Evolutionary conservation across 1,140 invertebrate genomes (phyloP).

Genomic region (Triops cancriformis): DNA sequence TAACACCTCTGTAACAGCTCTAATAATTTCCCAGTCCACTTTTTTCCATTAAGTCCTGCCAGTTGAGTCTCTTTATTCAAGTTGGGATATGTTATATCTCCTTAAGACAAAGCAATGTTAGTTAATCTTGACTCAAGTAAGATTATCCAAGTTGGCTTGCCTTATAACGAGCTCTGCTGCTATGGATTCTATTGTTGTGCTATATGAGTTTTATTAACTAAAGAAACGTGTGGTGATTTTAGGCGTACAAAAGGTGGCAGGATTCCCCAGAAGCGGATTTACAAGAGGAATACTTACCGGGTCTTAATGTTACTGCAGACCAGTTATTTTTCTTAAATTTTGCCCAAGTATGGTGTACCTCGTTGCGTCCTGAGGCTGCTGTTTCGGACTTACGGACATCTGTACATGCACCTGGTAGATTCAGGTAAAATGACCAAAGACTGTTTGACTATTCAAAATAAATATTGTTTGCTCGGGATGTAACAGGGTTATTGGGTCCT

Average conservation of each 20-base stretch:
- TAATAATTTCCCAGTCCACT: no score
- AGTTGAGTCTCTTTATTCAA: no score
- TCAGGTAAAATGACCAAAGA: constrained; percentile 36
- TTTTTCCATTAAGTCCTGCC: no score
- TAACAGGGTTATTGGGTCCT: constrained; percentile 43
- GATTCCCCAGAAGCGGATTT: constrained; percentile 30
- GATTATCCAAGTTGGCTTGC: no score
- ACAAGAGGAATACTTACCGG: constrained; percentile 35
- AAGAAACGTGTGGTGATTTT: background rate
- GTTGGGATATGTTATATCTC: no score
- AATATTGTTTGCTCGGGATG: background rate
- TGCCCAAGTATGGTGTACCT: constrained; percentile 46
- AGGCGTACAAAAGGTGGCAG: constrained; percentile 38
- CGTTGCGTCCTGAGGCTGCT: constrained; percentile 41
- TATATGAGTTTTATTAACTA: background rate
- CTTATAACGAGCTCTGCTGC: no score
- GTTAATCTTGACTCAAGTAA: no score
- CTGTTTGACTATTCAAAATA: background rate
- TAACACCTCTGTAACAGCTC: background rate
- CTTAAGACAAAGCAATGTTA: no score
- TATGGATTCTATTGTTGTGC: no score
- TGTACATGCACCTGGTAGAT: constrained; percentile 43
- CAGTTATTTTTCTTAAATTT: constrained; percentile 47
- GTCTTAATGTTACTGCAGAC: constrained; percentile 40
- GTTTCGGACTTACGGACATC: constrained; percentile 40